Percentiles rank a stretch among this genome's conserved stretches.
Conservation (phyloP, 2,797 vertebrate species). For the Peromyscus aztecus region DNA sequence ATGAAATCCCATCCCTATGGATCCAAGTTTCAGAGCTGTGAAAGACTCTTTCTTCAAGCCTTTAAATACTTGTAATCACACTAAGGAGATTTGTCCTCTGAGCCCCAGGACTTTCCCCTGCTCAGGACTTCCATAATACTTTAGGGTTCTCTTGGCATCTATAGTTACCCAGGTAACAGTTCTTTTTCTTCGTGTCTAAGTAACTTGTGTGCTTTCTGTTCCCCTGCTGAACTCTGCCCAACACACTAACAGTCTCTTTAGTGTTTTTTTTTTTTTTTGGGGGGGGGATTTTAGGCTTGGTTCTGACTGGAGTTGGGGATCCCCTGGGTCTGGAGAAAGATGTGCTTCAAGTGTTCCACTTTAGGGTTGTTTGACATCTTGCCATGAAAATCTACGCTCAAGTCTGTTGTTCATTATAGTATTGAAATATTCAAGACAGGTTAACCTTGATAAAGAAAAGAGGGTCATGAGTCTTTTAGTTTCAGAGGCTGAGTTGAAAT, state of each 20-base stretch:
- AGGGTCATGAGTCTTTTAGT: background rate
- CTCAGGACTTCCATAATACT: background rate
- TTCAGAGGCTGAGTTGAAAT: background rate
- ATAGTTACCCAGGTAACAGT: background rate
- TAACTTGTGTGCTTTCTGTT: background rate
- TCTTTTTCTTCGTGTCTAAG: background rate
- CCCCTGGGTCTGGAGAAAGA: background rate
- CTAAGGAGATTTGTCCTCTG: background rate
- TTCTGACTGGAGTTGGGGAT: background rate
- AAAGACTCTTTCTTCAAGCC: background rate
- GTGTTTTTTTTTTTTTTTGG: background rate
- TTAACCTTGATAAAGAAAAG: background rate
- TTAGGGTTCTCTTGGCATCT: conserved; percentile 32
- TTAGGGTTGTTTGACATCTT: background rate
- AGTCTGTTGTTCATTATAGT: background rate
- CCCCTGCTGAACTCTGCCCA: background rate
- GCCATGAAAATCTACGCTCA: background rate
- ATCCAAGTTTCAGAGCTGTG: background rate
- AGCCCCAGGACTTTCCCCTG: background rate
- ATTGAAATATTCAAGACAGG: background rate
- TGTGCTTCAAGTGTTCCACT: background rate
- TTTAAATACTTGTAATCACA: background rate
- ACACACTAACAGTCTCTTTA: background rate
- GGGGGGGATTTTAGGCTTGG: background rate
- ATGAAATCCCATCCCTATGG: background rate